Percentiles rank a stretch among this genome's conserved stretches.
Conservation (phyloP, 2,888 invertebrate genomes). For the Drosophila melanosoma region DNA sequence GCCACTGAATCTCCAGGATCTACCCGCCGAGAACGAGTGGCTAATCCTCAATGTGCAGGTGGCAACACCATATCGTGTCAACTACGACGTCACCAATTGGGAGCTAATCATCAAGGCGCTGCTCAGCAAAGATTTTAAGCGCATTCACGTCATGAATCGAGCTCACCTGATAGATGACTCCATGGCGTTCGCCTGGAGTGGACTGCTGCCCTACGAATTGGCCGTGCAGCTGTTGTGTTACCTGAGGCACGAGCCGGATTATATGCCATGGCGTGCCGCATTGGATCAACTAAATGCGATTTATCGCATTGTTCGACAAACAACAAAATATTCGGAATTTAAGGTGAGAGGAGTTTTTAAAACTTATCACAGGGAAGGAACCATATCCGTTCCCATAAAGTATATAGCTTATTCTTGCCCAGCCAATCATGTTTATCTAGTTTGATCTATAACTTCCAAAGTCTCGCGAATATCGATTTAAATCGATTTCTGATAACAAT, state of each 20-base stretch:
- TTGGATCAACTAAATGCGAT: constrained; percentile 87
- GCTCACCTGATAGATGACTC: constrained; percentile 93
- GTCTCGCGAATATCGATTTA: no score
- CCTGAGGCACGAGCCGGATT: constrained; percentile 84
- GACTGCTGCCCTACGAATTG: constrained; percentile 87
- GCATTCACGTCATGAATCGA: constrained; percentile 89
- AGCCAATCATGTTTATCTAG: no score
- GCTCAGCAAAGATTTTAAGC: constrained; percentile 85
- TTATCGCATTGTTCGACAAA: constrained; percentile 87
- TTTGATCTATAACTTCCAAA: no score
- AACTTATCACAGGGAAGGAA: not conserved
- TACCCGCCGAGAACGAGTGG: constrained; percentile 87
- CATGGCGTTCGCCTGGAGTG: constrained; percentile 88
- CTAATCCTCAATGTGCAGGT: constrained; percentile 90
- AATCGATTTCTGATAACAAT: no score
- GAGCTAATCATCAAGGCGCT: constrained; percentile 87
- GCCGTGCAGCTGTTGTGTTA: constrained; percentile 86
- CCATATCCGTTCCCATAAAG: not conserved
- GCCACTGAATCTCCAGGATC: constrained; percentile 59
- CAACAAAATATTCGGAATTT: constrained; percentile 87
- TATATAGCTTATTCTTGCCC: not conserved
- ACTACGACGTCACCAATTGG: constrained; percentile 92
- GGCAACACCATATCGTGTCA: constrained; percentile 89
- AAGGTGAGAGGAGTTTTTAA: constrained; percentile 84
- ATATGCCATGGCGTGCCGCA: constrained; percentile 86